Percentiles rank a stretch among this genome's conserved stretches.
These are phyloP conservation scores for Sebastiscus albofasciatus DNA, from an alignment of 2,797 vertebrate genomes.

Conservation along the genomic window DNA sequence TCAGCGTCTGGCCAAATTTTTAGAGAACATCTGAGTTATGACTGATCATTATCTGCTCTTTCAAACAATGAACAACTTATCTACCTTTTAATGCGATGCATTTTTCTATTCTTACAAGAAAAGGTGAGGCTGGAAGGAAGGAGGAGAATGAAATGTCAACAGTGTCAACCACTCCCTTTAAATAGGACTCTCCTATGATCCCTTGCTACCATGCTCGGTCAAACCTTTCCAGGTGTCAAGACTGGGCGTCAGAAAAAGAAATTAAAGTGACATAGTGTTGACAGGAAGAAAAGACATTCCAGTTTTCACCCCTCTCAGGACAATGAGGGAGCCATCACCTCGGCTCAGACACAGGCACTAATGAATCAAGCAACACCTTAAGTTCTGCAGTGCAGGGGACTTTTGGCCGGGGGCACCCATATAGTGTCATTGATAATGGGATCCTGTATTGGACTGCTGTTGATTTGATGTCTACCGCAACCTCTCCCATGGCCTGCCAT, in stretches of 20 bases:
- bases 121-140: constrained; percentile 71
- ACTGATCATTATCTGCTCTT: constrained; percentile 78
- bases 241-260: constrained; percentile 85
- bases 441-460: constrained; percentile 84
- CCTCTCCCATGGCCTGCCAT: constrained; percentile 88
- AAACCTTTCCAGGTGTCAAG: constrained; percentile 87
- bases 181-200: constrained; percentile 86
- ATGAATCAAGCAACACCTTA: constrained; percentile 98
- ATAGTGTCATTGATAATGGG: constrained; percentile 92
- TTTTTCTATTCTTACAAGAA: constrained; percentile 72
- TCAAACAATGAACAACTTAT: constrained; percentile 67
- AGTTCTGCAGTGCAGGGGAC: constrained; percentile 88
- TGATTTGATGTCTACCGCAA: constrained; percentile 88
- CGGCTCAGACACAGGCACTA: constrained; percentile 89
- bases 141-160: constrained; percentile 88
- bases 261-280: constrained; percentile 93
- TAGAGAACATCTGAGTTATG: constrained; percentile 72
- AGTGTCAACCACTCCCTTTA: constrained; percentile 85
- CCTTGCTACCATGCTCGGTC: constrained; percentile 79
- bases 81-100: constrained; percentile 55
- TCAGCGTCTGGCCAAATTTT: constrained; percentile 64
- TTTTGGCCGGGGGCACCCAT: constrained; percentile 88
- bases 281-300: constrained; percentile 90
- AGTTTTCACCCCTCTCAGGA: constrained; percentile 87
- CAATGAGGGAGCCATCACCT: constrained; percentile 89